Evolutionary conservation across 2,113 vertebrate genomes (phyloP).

Genomic region (Ctenomys sociabilis): DNA sequence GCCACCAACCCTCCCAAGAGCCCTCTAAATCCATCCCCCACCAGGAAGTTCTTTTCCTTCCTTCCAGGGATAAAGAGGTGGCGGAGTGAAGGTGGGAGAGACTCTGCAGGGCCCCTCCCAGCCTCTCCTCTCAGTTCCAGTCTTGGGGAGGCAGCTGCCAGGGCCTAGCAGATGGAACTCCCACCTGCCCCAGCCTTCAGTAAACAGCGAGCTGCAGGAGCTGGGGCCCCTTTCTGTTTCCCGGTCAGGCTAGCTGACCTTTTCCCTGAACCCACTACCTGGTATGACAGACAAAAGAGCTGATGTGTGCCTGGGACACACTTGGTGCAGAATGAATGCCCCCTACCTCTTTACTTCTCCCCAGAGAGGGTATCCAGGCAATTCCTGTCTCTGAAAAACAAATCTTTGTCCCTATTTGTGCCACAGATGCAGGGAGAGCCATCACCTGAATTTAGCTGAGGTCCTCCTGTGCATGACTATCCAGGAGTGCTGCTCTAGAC

Average conservation of each 20-base stretch:
- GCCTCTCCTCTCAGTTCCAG: neutral
- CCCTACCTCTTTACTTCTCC: neutral
- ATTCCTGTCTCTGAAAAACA: neutral
- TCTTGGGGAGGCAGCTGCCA: neutral
- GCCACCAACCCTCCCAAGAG: neutral
- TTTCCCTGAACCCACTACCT: neutral
- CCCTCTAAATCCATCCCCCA: neutral
- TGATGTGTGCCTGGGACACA: accelerated
- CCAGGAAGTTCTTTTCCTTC: neutral
- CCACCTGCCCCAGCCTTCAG: constrained; percentile 61
- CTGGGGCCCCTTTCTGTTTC: constrained; percentile 48
- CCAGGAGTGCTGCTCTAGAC: accelerated
- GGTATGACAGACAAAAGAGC: neutral
- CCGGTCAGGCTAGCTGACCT: constrained; percentile 13
- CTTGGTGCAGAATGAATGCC: neutral
- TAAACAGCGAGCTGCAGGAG: constrained; percentile 71
- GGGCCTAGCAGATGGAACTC: constrained; percentile 50
- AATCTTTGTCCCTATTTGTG: too few species aligned
- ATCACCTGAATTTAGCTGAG: accelerated
- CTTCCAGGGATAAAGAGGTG: neutral
- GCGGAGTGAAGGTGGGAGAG: neutral
- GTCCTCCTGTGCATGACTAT: accelerated
- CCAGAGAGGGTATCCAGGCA: neutral
- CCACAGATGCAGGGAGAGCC: accelerated
- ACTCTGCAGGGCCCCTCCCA: accelerated